Evolutionary conservation across 2,888 invertebrate genomes (phyloP).

Genomic region (Ecdyonurus torrentis): DNA sequence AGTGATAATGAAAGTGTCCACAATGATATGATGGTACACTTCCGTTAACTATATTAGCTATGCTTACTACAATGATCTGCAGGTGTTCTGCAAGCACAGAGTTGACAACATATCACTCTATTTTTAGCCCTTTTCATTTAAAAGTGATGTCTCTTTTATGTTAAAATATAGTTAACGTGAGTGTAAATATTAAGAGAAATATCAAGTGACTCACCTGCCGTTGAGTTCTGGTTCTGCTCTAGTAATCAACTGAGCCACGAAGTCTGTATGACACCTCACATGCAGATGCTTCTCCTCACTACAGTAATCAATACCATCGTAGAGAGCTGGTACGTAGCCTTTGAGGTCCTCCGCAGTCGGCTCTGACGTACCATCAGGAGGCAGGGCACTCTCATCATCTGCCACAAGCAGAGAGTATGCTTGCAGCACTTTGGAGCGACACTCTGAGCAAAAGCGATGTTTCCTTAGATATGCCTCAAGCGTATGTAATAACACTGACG

Average conservation of each 20-base stretch:
- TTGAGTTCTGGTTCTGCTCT: constrained; percentile 83
- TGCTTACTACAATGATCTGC: too few species aligned
- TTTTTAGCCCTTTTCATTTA: too few species aligned
- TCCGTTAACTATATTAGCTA: too few species aligned
- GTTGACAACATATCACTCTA: too few species aligned
- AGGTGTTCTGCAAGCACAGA: too few species aligned
- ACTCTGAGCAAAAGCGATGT: constrained; percentile 83
- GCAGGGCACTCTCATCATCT: constrained; percentile 19
- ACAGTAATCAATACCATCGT: constrained; percentile 74
- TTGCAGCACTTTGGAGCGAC: constrained; percentile 72
- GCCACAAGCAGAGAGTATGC: constrained; percentile 75
- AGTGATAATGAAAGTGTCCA: too few species aligned
- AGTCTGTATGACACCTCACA: constrained; percentile 72
- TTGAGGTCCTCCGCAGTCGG: constrained; percentile 26
- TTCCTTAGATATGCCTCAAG: constrained; percentile 80
- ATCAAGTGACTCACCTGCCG: constrained; percentile 47
- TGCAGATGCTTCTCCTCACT: constrained; percentile 75
- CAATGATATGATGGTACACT: too few species aligned
- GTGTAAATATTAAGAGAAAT: neutral
- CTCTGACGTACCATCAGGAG: constrained; percentile 3
- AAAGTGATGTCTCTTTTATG: too few species aligned
- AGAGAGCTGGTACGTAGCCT: constrained; percentile 73
- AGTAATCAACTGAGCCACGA: constrained; percentile 71
- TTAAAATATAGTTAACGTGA: neutral
- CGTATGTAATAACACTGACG: constrained; percentile 65